A percentile compares a stretch with the other conserved stretches of the same genome.
phyloP scores from a whole-genome alignment of 2,888 invertebrate species.

The Ophion costatus region DNA sequence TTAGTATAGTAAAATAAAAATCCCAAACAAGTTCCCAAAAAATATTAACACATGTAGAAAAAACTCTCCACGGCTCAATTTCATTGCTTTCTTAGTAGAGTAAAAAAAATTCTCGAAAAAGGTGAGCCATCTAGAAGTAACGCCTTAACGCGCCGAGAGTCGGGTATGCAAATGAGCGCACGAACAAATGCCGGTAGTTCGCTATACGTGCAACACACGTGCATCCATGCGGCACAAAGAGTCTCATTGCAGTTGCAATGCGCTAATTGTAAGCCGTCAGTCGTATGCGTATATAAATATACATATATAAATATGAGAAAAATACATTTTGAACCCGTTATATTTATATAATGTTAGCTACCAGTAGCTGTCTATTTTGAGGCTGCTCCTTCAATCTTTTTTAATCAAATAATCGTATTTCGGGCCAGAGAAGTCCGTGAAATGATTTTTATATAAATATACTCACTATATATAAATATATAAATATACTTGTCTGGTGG shows the following conservation, averaged over 20 bases:
- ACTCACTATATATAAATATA: no score
- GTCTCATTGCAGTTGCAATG: constrained; percentile 46
- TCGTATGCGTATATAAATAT: neutral
- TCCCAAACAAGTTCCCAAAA: no score
- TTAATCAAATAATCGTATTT: neutral
- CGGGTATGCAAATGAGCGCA: constrained; percentile 8
- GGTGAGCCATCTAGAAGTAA: no score
- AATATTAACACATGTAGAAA: no score
- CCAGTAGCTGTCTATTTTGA: neutral
- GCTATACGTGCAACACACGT: constrained; percentile 25
- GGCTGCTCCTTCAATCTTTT: neutral
- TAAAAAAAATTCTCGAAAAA: no score
- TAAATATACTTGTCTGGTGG: no score
- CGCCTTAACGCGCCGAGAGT: neutral
- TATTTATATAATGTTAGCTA: neutral
- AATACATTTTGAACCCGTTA: neutral
- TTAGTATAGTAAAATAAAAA: no score
- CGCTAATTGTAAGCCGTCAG: constrained; percentile 53
- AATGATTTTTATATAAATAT: no score
- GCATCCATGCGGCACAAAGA: constrained; percentile 25
- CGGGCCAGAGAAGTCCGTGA: no score
- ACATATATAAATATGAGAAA: neutral
- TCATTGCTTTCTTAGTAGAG: no score
- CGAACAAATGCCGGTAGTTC: constrained; percentile 39
- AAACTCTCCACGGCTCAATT: no score